A percentile compares a stretch with the other conserved stretches of the same genome.
Conservation (phyloP, 2,888 invertebrate genomes). For the Troides helena region DNA sequence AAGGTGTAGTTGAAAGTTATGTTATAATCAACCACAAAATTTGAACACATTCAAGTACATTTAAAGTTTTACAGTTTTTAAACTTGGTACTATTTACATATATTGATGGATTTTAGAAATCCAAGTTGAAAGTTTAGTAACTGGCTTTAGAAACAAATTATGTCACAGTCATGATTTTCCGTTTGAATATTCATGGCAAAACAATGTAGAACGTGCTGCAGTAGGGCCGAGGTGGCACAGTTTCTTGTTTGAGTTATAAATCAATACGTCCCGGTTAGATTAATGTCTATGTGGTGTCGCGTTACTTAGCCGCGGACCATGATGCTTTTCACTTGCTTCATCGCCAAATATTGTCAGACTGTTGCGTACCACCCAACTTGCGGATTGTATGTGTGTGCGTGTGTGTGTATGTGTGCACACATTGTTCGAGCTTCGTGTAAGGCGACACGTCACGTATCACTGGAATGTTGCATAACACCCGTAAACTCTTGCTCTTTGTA, state of each 20-base stretch:
- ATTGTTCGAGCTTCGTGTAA: slow-evolving; percentile 36
- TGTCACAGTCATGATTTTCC: slow-evolving; percentile 42
- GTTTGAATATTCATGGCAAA: slow-evolving; percentile 70
- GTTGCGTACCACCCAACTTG: slow-evolving; percentile 39
- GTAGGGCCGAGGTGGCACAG: slow-evolving; percentile 74
- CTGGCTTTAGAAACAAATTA: slow-evolving; percentile 20
- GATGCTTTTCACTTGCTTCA: slow-evolving; percentile 64
- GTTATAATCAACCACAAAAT: too few relatives aligned
- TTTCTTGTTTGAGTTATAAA: slow-evolving; percentile 74
- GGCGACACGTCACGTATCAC: slow-evolving; percentile 46
- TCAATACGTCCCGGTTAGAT: slow-evolving; percentile 75
- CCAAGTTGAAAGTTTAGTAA: background rate
- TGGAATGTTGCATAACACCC: slow-evolving; percentile 57
- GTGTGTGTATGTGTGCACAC: background rate
- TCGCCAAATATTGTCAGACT: slow-evolving; percentile 64
- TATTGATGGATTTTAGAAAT: background rate
- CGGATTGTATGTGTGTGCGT: slow-evolving; percentile 29
- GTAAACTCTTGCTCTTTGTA: slow-evolving; percentile 62
- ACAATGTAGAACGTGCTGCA: slow-evolving; percentile 66
- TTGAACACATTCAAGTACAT: background rate
- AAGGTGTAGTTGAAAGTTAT: too few relatives aligned
- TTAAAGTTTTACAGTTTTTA: background rate
- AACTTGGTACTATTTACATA: background rate
- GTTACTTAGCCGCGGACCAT: slow-evolving; percentile 52
- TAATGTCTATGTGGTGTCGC: slow-evolving; percentile 58